Base-by-base conservation (phyloP, 2,797 vertebrate genomes). In the Intellagama lesueurii region DNA sequence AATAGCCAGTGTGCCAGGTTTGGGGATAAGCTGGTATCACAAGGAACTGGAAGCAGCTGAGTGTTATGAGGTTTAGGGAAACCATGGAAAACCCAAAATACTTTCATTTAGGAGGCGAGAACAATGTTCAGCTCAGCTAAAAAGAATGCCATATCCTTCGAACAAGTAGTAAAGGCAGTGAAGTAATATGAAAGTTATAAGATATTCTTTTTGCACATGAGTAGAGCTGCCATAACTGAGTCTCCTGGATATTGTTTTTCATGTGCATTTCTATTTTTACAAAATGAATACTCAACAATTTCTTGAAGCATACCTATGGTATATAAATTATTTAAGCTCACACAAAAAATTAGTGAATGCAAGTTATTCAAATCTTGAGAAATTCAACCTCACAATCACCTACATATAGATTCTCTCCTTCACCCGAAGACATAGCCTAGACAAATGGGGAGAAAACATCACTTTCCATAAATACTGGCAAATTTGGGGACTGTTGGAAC, bases 221-320 rank as follows among this genome's bases (percentile, higher is more conserved):
- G n/a, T 70, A 87, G 68, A 72, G 7, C 68, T 72, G 52, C n/a
- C n/a, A n/a, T n/a, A n/a, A n/a, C n/a, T n/a, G n/a, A n/a, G n/a
- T n/a, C n/a, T n/a, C n/a, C n/a, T n/a, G n/a, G n/a, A n/a, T 32
- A 73, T 87, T 73, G 78, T 87, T 73, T 87, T 87, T 81, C 68
- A 87, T 60, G 79, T 73, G 35, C 9, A 81, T 35, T 87, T 73
- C 28, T 60, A 75, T 87, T 87, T 81, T 87, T 81, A 87, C 40
- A 49, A 49, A 81, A 44, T 81, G 78, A 73, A 81, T 60, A 64
- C 68, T 81, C 32, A 73, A 56, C 78, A 19, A 30, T 79, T 87
- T 30, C 68, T 87, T 87, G n/a, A 81, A 78, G 68, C 68, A 73
- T 28, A 60, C n/a, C 30, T n/a, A n/a, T n/a, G n/a, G n/a, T 72